phyloP scores from a whole-genome alignment of 2,113 vertebrate species.

The Noctilio leporinus region DNA sequence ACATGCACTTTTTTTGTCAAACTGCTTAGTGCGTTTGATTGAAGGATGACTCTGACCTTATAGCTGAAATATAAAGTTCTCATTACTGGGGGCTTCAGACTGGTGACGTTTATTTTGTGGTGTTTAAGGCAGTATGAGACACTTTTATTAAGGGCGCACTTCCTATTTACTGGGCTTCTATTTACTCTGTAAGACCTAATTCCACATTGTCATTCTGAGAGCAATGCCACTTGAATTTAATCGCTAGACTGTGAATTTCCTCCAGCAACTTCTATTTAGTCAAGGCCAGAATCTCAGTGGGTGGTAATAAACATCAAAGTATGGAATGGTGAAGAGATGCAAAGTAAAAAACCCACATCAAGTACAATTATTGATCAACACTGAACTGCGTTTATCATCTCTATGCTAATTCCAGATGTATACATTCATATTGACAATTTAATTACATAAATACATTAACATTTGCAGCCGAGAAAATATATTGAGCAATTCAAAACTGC shows the following conservation, averaged over 20 bases:
- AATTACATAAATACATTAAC: slow-evolving; percentile 38
- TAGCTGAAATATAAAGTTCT: neutral
- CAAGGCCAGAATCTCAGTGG: slow-evolving; percentile 45
- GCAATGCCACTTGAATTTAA: slow-evolving; percentile 14
- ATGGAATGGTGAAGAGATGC: neutral
- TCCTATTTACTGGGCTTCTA: slow-evolving; percentile 29
- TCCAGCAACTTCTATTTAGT: slow-evolving; percentile 55
- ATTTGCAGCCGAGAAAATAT: slow-evolving; percentile 58
- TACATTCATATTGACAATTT: slow-evolving; percentile 25
- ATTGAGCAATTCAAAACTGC: slow-evolving; percentile 21
- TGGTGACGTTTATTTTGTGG: neutral
- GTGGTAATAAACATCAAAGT: slow-evolving; percentile 37
- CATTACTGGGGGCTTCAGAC: neutral
- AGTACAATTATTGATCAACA: slow-evolving; percentile 59
- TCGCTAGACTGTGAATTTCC: slow-evolving; percentile 52
- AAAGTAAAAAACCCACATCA: neutral
- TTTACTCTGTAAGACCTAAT: slow-evolving; percentile 51
- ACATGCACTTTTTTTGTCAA: neutral
- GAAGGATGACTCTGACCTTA: neutral
- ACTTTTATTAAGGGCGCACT: neutral
- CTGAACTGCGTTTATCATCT: slow-evolving; percentile 39
- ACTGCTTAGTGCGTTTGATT: neutral
- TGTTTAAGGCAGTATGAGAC: neutral
- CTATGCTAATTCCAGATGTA: slow-evolving; percentile 51
- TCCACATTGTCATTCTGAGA: slow-evolving; percentile 29